A percentile compares a stretch with the other conserved stretches of the same genome.
Evolutionary conservation across 2,797 vertebrate genomes (phyloP).

Genomic region (Coreius guichenoti): DNA sequence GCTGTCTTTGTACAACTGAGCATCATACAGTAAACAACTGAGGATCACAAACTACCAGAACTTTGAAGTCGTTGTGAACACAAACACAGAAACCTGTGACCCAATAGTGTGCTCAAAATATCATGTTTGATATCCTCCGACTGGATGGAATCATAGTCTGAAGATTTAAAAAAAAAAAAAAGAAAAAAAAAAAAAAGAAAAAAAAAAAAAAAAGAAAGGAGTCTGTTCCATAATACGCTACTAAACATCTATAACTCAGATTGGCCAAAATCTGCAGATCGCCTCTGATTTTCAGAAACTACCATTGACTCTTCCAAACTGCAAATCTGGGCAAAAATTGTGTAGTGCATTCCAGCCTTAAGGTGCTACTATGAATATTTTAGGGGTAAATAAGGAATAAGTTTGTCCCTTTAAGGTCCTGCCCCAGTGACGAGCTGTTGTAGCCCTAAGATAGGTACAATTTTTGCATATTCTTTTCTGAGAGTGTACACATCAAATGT

Average conservation of each 20-base stretch:
- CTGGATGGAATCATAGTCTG: not conserved
- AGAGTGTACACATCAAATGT: not conserved
- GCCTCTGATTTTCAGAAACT: not conserved
- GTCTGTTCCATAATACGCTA: not conserved
- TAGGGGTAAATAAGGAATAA: not conserved
- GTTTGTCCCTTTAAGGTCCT: not conserved
- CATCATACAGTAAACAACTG: not conserved
- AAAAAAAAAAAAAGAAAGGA: not conserved
- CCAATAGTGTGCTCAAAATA: not conserved
- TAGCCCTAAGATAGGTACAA: not conserved
- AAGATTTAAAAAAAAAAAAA: not conserved
- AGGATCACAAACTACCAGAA: not conserved
- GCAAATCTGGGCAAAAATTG: not conserved
- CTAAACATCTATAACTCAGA: too few species aligned
- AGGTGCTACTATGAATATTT: not conserved
- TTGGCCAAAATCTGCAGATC: not conserved
- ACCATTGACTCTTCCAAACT: not conserved
- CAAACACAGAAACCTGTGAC: not conserved
- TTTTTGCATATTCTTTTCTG: not conserved
- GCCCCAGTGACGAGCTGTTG: not conserved
- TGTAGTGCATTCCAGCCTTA: not conserved
- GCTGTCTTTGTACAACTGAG: not conserved
- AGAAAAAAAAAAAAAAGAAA: too few species aligned
- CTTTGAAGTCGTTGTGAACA: not conserved
- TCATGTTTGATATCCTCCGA: not conserved